Evolutionary conservation across 2,888 invertebrate genomes (phyloP), one percentile per base, ranked within the genome.

Genomic region (Orchesella flavescens): DNA sequence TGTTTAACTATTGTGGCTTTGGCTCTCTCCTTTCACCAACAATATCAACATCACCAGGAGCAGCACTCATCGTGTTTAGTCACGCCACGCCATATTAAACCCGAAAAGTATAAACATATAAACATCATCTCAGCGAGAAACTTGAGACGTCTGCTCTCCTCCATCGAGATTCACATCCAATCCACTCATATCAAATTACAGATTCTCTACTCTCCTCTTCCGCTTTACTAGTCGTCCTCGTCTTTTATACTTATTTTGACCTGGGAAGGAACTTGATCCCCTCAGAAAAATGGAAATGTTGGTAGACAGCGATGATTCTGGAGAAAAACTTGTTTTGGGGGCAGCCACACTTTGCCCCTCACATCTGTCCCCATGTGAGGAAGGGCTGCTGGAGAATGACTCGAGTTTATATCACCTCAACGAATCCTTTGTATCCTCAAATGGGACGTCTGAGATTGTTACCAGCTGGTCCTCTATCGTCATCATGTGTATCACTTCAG

Each of bases 401-500:
- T 65, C 76, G 23, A 55, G 75, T 24, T 55, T 82, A 21, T 77
- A 72, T 53, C 53, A 83, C 43, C 83, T 83, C 57, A 86, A 85
- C 72, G 85, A 83, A 57, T 73, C 85, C 19, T 77, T 84, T 69
- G 73, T 80, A 55, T 65, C 80, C 19, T 13, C 76, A 49, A 83
- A 83, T 72, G 74, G 81, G 21, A 85, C 82, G 34, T 24, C 83
- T 23, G 85, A 83, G 74, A 84, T 84, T 77, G 53, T 69, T 19
- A 59, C 84, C 73, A 85, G 69, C 65, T 87, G 87, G 87, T 85
- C 85, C 21, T 83, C 87, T 17, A 83, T 87, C 44, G 84, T 84
- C 53, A 46, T 87, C 65, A 88, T 88, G 87, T 84, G 84, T 88
- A 93, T 94, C 88, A 94, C 94, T 87, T 95, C 95, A 86, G 93